Percentiles rank a stretch among this genome's conserved stretches.
Evolutionary conservation across 2,888 invertebrate species (phyloP).

Genomic region (Brachylomia viminalis): DNA sequence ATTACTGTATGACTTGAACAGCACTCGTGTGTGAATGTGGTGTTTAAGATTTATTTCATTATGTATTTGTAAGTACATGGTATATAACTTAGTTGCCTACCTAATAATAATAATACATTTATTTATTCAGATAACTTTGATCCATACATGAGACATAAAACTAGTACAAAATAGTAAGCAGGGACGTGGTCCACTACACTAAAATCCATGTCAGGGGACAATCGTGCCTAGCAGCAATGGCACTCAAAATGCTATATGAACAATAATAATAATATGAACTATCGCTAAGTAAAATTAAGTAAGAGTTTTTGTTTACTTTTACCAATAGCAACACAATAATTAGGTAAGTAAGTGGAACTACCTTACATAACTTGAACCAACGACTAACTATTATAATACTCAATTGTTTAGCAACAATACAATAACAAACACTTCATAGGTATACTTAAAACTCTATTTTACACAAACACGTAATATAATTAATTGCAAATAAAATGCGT

Average conservation of each 20-base stretch:
- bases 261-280: no score
- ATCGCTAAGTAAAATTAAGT: neutral
- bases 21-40: neutral
- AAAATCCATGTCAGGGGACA: no score
- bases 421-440: slow-evolving; percentile 48
- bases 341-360: neutral
- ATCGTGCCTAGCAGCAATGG: no score
- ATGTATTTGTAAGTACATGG: neutral
- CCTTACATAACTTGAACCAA: slow-evolving; percentile 31
- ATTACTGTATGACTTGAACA: neutral
- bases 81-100: neutral
- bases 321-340: neutral
- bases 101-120: no score
- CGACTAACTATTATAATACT: neutral
- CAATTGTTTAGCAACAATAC: slow-evolving; percentile 30
- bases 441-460: slow-evolving; percentile 37
- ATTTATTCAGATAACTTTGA: no score
- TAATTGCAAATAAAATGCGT: slow-evolving; percentile 60
- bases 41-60: neutral
- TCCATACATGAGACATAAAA: no score
- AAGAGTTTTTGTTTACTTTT: neutral
- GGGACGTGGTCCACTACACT: no score
- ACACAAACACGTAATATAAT: slow-evolving; percentile 59
- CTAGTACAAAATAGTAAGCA: no score
- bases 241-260: no score